Percentiles rank a stretch among this genome's conserved stretches.
Evolutionary conservation across 2,797 vertebrate species (phyloP).

Genomic region (Notolabrus celidotus): DNA sequence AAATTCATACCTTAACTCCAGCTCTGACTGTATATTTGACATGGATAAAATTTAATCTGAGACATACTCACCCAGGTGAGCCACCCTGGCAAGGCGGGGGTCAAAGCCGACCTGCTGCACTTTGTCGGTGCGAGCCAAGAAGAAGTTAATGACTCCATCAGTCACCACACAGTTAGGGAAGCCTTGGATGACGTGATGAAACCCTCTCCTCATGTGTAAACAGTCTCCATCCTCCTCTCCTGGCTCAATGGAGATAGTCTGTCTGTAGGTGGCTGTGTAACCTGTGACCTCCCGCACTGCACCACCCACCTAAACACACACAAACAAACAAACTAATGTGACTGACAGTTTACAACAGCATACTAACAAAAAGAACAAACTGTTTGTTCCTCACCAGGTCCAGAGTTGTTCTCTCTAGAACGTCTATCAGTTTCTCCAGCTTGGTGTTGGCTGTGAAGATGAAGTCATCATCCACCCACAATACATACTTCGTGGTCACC

Average conservation of each 20-base stretch:
- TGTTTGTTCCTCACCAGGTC: slow-evolving; percentile 87
- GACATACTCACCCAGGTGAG: slow-evolving; percentile 90
- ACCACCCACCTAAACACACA: slow-evolving; percentile 88
- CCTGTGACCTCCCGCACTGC: slow-evolving; percentile 92
- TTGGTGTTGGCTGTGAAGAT: slow-evolving; percentile 92
- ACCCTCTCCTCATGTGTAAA: slow-evolving; percentile 87
- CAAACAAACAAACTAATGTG: slow-evolving; percentile 6
- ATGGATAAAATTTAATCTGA: neutral
- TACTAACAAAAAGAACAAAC: neutral
- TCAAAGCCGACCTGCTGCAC: slow-evolving; percentile 94
- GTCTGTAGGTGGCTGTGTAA: slow-evolving; percentile 90
- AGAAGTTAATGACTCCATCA: slow-evolving; percentile 96
- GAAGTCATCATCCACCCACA: slow-evolving; percentile 97
- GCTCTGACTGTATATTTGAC: neutral
- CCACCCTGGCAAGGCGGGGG: slow-evolving; percentile 89
- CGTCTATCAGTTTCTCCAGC: slow-evolving; percentile 93
- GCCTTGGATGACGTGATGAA: slow-evolving; percentile 89
- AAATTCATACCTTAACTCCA: neutral
- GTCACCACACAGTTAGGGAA: slow-evolving; percentile 94
- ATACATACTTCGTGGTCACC: slow-evolving; percentile 93
- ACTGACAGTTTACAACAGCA: neutral
- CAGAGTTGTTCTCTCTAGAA: slow-evolving; percentile 91
- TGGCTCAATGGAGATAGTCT: slow-evolving; percentile 87
- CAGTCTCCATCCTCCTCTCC: slow-evolving; percentile 91
- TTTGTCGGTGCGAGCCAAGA: slow-evolving; percentile 93